Base-by-base conservation (phyloP, 2,113 vertebrate genomes). In the Pelecanoides urinatrix region DNA sequence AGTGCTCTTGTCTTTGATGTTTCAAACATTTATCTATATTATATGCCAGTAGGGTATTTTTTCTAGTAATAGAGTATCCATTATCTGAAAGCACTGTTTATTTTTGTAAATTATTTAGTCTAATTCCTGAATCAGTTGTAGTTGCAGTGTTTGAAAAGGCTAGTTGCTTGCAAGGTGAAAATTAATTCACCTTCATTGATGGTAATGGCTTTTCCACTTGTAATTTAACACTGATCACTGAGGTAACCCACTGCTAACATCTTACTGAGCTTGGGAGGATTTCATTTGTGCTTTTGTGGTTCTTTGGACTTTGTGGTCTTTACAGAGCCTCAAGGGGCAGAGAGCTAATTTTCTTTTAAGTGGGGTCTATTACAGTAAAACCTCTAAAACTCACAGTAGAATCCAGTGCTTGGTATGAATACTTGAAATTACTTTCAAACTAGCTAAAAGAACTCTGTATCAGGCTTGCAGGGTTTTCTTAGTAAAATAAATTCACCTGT, bases 271-370 rank as follows among this genome's bases (percentile, higher is more conserved):
- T 63, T 74, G 59, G 52, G 65, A 95, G 29, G 40, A 55, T 93
- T 96, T 77, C 21, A 38, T 83, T 89, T 95, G 73, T 77, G 65
- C 76, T 76, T 90, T 96, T 88, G 73, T 75, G 55, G n/a, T 90
- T 80, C 68, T 72, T 95, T 77, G 72, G 44, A 36, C 23, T 91
- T 76, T 53, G 40, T 90, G 61, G n/a, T 90, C 90, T 91, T 94
- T 55, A 53, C 32, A 77, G 73, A 95, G 25, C 75, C 65, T 71
- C 89, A 70, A 78, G 63, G 45, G 86, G 61, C 61, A 59, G 56
- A 67, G 47, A 84, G 65, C 30, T 84, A 75, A 84, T 94, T 93
- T 96, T 90, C 58, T 70, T 80, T 77, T 40, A 86, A 90, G 68
- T 86, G 65, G 36, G 68, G 78, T 68, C 75, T 84, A 40, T 90